Conservation (phyloP, 2,888 invertebrate genomes). For the Watsonalla binaria region DNA sequence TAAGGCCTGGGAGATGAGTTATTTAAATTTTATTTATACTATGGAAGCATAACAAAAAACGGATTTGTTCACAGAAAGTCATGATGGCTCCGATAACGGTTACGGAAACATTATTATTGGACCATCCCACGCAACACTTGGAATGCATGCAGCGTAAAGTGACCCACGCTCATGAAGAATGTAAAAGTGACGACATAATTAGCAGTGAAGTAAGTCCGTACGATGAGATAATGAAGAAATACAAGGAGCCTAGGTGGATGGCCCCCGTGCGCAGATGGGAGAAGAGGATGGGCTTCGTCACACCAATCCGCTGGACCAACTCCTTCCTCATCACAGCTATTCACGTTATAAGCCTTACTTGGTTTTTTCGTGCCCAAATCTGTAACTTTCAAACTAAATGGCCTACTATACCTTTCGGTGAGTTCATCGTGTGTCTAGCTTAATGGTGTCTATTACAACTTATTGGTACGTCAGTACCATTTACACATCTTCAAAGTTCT, state of each 20-base stretch:
- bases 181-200: conserved; percentile 11
- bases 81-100: conserved; percentile 34
- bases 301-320: conserved; percentile 82
- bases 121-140: conserved; percentile 9
- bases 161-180: conserved; percentile 12
- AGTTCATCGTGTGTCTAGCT: conserved; percentile 45
- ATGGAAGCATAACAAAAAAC: neutral
- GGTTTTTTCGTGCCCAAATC: conserved; percentile 38
- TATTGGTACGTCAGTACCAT: no score
- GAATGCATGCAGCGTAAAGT: conserved; percentile 22
- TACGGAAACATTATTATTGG: conserved; percentile 29
- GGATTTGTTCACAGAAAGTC: conserved; percentile 19
- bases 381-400: conserved; percentile 45
- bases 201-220: conserved; percentile 21
- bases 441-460: no score
- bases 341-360: conserved; percentile 52
- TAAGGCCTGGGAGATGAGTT: no score
- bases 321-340: conserved; percentile 73
- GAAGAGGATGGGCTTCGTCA: conserved; percentile 67
- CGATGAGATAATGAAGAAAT: conserved; percentile 28
- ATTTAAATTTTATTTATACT: no score
- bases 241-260: conserved; percentile 39
- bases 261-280: conserved; percentile 48
- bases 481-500: no score
- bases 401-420: conserved; percentile 78